Percentiles rank a stretch among this genome's conserved stretches.
These are phyloP conservation scores for Porphyrio hochstetteri DNA, from an alignment of 2,113 vertebrate genomes.

Conservation along the genomic window DNA sequence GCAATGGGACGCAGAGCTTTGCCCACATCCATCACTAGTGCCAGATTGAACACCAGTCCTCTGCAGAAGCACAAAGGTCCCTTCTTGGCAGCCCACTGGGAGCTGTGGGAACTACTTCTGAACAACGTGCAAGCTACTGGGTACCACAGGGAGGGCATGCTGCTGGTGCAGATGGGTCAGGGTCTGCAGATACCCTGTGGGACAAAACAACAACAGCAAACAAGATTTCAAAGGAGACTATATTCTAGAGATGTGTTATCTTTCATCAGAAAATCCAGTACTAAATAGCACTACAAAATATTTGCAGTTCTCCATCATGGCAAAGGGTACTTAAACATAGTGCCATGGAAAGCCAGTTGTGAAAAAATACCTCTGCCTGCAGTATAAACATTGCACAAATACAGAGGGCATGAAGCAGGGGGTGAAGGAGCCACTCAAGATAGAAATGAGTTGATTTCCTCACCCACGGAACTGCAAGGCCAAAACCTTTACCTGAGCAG, in stretches of 20 bases:
- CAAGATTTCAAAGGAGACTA: neutral
- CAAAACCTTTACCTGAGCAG: neutral
- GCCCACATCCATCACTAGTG: accelerated
- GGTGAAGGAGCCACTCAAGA: neutral
- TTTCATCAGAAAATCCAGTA: neutral
- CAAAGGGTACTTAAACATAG: neutral
- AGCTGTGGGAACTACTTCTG: neutral
- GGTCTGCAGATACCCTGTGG: neutral
- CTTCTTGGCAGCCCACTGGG: neutral
- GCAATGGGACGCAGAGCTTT: neutral
- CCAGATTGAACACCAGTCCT: neutral
- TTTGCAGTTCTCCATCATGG: neutral
- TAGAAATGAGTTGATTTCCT: neutral
- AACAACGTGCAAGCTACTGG: neutral
- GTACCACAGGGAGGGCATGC: neutral
- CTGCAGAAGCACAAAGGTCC: neutral
- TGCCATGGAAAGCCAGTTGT: neutral
- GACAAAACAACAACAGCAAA: neutral
- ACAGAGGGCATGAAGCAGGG: neutral
- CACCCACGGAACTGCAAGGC: neutral
- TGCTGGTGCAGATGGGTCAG: neutral
- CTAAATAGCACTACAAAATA: neutral
- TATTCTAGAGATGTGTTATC: neutral
- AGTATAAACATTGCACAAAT: neutral
- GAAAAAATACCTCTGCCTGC: neutral